Evolutionary conservation across 2,888 invertebrate species (phyloP).

Genomic region (Pardosa pseudoannulata): DNA sequence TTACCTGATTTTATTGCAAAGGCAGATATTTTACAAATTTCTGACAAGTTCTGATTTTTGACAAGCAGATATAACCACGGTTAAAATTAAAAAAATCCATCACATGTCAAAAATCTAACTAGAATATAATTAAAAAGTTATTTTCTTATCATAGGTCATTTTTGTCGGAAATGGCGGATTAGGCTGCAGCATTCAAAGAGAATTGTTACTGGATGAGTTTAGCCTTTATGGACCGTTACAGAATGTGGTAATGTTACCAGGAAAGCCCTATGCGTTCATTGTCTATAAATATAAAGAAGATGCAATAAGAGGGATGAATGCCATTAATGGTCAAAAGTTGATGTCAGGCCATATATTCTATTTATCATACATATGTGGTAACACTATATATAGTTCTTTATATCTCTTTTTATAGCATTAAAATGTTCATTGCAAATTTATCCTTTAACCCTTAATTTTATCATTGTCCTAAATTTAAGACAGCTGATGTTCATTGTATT

Average conservation of each 20-base stretch:
- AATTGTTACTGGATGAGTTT: conserved; percentile 81
- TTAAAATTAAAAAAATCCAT: too few species aligned
- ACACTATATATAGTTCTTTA: conserved; percentile 73
- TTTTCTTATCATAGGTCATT: conserved; percentile 81
- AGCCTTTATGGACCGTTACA: conserved; percentile 80
- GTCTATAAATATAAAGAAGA: conserved; percentile 80
- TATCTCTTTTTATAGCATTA: too few species aligned
- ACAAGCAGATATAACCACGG: too few species aligned
- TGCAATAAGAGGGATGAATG: conserved; percentile 81
- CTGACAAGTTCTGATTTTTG: too few species aligned
- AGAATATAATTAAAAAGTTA: too few species aligned
- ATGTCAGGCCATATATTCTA: conserved; percentile 82
- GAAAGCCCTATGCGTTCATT: conserved; percentile 89
- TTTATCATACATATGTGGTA: conserved; percentile 82
- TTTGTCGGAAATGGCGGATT: conserved; percentile 92
- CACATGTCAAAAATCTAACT: too few species aligned
- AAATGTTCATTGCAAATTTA: too few species aligned
- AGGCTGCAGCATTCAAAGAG: conserved; percentile 86
- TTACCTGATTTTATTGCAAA: too few species aligned
- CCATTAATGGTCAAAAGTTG: conserved; percentile 81
- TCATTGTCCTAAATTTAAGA: background rate
- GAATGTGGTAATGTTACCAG: conserved; percentile 84
- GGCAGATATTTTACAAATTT: too few species aligned
- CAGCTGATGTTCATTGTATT: background rate
- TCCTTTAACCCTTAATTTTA: background rate